Base-by-base conservation (phyloP, 2,888 invertebrate species). In the Uropetala carovei region DNA sequence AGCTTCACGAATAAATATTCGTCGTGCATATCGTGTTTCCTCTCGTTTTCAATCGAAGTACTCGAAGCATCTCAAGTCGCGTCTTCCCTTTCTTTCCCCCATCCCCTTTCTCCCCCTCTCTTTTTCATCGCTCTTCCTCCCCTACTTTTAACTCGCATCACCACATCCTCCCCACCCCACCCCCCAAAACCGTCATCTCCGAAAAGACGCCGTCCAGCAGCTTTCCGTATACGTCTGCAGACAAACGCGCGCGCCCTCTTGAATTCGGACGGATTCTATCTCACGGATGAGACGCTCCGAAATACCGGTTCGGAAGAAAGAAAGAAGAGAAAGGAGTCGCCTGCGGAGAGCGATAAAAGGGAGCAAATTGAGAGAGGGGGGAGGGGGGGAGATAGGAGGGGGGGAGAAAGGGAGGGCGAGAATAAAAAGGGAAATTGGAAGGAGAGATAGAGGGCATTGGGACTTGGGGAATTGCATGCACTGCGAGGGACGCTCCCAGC, bases 391-490 rank as follows among this genome's bases (percentile, higher is more conserved):
- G 43, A 5, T 43, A 3, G 43, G 43, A 43, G 43, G 5, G 5
- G 43, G 5, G 43, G 43, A 43, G 43, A 5, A 5, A 43, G 43
- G 5, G 5, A 5, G 5, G 43, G 43, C 43, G 43, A 43, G 43
- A 22, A 22, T 68, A 11, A 68, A 68, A 75, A 27, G n/a, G 75
- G 75, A 75, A 27, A 27, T 75, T 22, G 75, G 75, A 75, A 75
- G 75, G 75, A 75, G 75, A 75, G 75, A 75, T 75, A 75, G 75
- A 75, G 75, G 75, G 75, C 75, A 75, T 75, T 75, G 75, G 75
- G 75, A 75, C 75, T 75, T 27, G 22, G 75, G 75, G 22, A 75
- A 75, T 27, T 4, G 22, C 75, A 27, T 75, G 22, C 27, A 22
- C 75, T 75, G 22, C 10, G 75, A 27, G 14, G 75, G 75, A 75